A percentile compares a stretch with the other conserved stretches of the same genome.
phyloP scores from a whole-genome alignment of 1,140 invertebrate species.

The Agrilus planipennis region DNA sequence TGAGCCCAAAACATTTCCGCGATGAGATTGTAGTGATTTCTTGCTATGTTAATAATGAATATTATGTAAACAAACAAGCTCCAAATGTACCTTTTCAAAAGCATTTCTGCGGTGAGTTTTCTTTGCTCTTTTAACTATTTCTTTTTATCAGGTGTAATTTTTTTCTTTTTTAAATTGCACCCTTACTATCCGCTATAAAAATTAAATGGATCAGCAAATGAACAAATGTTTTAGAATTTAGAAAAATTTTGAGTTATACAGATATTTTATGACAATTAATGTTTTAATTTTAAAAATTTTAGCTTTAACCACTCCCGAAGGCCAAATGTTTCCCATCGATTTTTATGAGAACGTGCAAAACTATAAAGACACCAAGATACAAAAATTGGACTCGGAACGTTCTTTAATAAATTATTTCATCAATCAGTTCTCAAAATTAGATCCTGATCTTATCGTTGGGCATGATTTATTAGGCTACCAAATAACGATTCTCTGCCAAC shows the following conservation, averaged over 20 bases:
- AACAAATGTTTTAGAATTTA: no score
- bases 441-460: constrained; percentile 89
- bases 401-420: constrained; percentile 74
- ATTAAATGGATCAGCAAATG: no score
- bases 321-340: constrained; percentile 71
- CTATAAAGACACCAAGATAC: constrained; percentile 60
- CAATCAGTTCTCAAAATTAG: constrained; percentile 70
- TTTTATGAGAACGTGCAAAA: constrained; percentile 48
- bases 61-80: constrained; percentile 56
- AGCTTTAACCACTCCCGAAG: constrained; percentile 70
- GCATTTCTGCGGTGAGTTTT: constrained; percentile 72
- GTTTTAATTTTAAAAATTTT: constrained; percentile 37
- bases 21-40: constrained; percentile 82
- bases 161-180: no score
- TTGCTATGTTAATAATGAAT: constrained; percentile 63
- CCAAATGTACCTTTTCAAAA: constrained; percentile 68
- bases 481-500: constrained; percentile 75
- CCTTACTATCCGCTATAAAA: no score
- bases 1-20: constrained; percentile 63
- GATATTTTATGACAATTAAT: no score
- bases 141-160: no score
- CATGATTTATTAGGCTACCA: constrained; percentile 85
- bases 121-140: no score
- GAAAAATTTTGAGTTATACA: no score
- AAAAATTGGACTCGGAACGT: constrained; percentile 74